Evolutionary conservation across 2,113 vertebrate genomes (phyloP), one percentile per base, ranked within the genome.

Genomic region (Ammodramus savannarum): DNA sequence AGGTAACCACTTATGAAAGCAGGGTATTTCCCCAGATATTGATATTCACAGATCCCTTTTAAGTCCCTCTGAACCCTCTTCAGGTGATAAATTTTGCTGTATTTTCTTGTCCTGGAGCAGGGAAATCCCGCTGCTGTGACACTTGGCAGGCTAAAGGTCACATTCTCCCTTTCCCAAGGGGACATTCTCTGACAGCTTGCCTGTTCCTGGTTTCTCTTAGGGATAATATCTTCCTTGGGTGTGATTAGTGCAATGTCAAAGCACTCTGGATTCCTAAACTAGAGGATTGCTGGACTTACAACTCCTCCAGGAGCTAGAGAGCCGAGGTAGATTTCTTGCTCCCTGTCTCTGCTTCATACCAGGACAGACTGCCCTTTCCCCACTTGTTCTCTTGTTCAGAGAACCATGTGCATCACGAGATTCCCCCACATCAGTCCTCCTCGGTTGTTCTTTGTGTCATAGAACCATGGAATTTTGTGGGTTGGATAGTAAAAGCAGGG

Each of bases 381-480:
- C 46, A 5, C 9, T 19, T 49, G 36, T 82, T 11, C 10, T 29
- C 38, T 52, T 65, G 11, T 9, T 22, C 31, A 58, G 26, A 22
- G 15, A 54, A 31, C 22, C 22, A 32, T 0, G 0, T 5, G 5
- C 31, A 34, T 9, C 31, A 27, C n/a, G 62, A 27, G 21, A 48
- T 2, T 2, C 5, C 19, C 9, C 3, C 6, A 9, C 21, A 36
- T 1, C 27, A 68, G 57, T 82, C 22, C 32, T 79, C 25, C 11
- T 66, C 62, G 48, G 8, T 11, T 3, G 1, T 7, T 86, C 18
- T 79, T 19, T 27, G 1, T 32, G 25, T 54, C 52, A 34, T 0
- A 65, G 46, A 49, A 55, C 15, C 51, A 16, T 6, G 52, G 19
- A 71, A 73, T 17, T 10, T 34, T 16, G 17, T 36, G 48, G 39